phyloP scores from a whole-genome alignment of 1,140 invertebrate genomes.

The Heliconius congener region DNA sequence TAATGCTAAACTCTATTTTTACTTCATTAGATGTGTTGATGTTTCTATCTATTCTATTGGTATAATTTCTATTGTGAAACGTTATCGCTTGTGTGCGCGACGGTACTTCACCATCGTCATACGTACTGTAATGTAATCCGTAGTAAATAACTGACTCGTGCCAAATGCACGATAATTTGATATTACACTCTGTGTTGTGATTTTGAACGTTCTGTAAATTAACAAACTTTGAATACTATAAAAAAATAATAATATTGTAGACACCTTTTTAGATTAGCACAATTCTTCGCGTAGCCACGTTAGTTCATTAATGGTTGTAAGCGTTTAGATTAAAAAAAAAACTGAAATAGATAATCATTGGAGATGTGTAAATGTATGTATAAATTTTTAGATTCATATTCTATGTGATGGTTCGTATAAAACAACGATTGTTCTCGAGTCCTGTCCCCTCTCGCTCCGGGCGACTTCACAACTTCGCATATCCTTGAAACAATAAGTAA shows the following conservation, averaged over 20 bases:
- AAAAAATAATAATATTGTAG: conserved; percentile 60
- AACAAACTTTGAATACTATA: conserved; percentile 75
- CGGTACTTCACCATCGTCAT: conserved; percentile 47
- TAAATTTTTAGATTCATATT: conserved; percentile 72
- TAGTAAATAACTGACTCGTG: conserved; percentile 67
- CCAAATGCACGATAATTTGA: conserved; percentile 76
- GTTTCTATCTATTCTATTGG: conserved; percentile 3
- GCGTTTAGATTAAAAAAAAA: conserved; percentile 73
- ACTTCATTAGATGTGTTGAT: conserved; percentile 6
- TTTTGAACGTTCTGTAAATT: conserved; percentile 81
- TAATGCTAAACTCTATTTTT: conserved; percentile 5
- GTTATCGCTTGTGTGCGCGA: conserved; percentile 10
- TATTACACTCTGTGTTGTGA: conserved; percentile 82
- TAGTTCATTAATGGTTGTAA: conserved; percentile 70
- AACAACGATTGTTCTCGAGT: conserved; percentile 73
- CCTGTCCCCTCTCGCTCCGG: conserved; percentile 57
- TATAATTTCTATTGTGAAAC: not conserved
- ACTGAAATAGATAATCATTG: conserved; percentile 66
- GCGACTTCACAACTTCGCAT: conserved; percentile 79
- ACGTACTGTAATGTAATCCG: conserved; percentile 70
- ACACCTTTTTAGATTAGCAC: conserved; percentile 79
- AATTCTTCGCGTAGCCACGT: conserved; percentile 79
- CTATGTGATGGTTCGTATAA: conserved; percentile 73
- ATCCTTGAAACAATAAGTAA: conserved; percentile 81
- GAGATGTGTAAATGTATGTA: conserved; percentile 71